Evolutionary conservation across 92 coral and sea anemone species (phyloP).

Genomic region (Meandrina meandrites): DNA sequence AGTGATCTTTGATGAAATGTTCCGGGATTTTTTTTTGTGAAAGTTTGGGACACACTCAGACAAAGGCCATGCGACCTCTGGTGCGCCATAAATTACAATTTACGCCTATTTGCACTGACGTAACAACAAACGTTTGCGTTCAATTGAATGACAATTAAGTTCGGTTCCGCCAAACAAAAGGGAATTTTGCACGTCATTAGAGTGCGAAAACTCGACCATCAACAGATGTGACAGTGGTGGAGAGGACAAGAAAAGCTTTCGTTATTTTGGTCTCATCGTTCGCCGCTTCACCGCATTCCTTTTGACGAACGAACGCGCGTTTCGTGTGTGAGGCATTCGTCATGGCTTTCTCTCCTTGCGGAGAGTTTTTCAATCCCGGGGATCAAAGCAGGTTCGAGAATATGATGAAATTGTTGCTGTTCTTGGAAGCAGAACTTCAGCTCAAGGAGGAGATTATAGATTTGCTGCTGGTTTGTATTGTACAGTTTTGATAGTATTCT

Average conservation of each 20-base stretch:
- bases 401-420: slow-evolving; percentile 88
- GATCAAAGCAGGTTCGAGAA: slow-evolving; percentile 77
- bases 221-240: slow-evolving; percentile 42
- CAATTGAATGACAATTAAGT: slow-evolving; percentile 40
- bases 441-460: slow-evolving; percentile 94
- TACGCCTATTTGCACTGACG: slow-evolving; percentile 34
- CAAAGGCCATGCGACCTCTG: slow-evolving; percentile 12
- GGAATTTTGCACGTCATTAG: slow-evolving; percentile 42
- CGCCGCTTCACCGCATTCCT: background rate
- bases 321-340: background rate
- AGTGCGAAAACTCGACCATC: slow-evolving; percentile 34
- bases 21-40: background rate
- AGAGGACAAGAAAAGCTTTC: slow-evolving; percentile 8
- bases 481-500: slow-evolving; percentile 28
- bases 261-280: background rate
- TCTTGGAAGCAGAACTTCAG: slow-evolving; percentile 92
- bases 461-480: slow-evolving; percentile 81
- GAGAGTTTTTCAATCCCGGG: background rate
- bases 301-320: background rate
- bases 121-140: slow-evolving; percentile 18
- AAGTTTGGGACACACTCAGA: background rate
- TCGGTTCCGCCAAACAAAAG: slow-evolving; percentile 34
- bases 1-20: slow-evolving; percentile 6
- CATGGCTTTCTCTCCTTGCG: slow-evolving; percentile 39
- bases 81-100: slow-evolving; percentile 1